These are phyloP conservation scores for Pseudotriccus pelzelni DNA, from an alignment of 2,797 vertebrate genomes.

Conservation along the genomic window DNA sequence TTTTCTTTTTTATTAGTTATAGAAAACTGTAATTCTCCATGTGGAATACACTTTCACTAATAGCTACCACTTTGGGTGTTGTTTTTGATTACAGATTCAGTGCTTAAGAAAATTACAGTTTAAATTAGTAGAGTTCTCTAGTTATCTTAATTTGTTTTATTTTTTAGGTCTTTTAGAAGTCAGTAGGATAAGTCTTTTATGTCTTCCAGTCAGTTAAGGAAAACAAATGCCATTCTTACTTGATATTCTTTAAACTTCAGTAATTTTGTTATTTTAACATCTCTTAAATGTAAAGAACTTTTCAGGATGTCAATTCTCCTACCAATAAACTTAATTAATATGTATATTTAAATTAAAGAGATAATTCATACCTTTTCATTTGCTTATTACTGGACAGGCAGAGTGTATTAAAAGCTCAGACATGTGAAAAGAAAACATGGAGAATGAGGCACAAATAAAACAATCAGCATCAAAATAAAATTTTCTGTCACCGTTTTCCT, in stretches of 20 bases:
- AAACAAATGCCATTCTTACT: conserved; percentile 44
- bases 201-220: conserved; percentile 3
- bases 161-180: neutral
- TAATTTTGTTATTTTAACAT: conserved; percentile 54
- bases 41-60: neutral
- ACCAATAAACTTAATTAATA: conserved; percentile 67
- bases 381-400: conserved; percentile 58
- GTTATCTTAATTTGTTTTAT: neutral
- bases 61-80: neutral
- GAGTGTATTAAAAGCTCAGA: conserved; percentile 60
- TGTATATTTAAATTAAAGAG: conserved; percentile 65
- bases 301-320: conserved; percentile 51
- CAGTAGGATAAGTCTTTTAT: neutral
- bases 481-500: conserved; percentile 71
- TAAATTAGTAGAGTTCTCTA: neutral
- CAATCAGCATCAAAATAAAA: conserved; percentile 67
- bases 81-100: neutral
- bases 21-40: neutral
- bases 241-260: conserved; percentile 16
- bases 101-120: neutral
- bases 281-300: conserved; percentile 38
- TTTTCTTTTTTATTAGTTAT: neutral
- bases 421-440: conserved; percentile 52
- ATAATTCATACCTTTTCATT: conserved; percentile 66
- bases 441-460: conserved; percentile 68